Evolutionary conservation across 2,113 vertebrate species (phyloP).

Genomic region (Thryonomys swinderianus): DNA sequence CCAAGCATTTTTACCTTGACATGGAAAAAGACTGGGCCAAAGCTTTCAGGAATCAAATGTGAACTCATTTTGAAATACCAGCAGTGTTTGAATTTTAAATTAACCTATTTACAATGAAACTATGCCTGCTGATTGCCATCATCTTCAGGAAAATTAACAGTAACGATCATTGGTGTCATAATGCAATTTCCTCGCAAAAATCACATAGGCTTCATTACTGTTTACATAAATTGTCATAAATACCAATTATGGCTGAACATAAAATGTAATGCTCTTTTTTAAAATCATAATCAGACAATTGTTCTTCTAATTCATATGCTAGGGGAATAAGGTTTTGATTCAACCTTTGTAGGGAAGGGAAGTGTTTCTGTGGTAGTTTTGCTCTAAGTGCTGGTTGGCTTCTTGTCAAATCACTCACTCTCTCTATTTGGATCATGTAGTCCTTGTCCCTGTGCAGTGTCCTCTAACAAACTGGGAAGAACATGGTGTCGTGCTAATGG

Average conservation of each 20-base stretch:
- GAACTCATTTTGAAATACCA: slow-evolving; percentile 90
- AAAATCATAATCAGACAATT: slow-evolving; percentile 90
- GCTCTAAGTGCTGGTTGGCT: slow-evolving; percentile 83
- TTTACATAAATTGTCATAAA: slow-evolving; percentile 93
- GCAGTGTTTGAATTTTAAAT: slow-evolving; percentile 91
- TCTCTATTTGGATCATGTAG: slow-evolving; percentile 80
- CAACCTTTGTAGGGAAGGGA: slow-evolving; percentile 87
- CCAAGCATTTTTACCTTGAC: slow-evolving; percentile 77
- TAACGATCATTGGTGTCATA: slow-evolving; percentile 91
- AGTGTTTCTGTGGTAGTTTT: slow-evolving; percentile 83
- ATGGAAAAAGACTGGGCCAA: slow-evolving; percentile 83
- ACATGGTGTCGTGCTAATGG: slow-evolving; percentile 68
- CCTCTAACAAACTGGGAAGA: slow-evolving; percentile 82
- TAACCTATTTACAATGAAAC: slow-evolving; percentile 92
- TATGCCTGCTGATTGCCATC: slow-evolving; percentile 91
- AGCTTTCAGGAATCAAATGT: slow-evolving; percentile 88
- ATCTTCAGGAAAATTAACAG: slow-evolving; percentile 92
- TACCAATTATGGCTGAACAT: slow-evolving; percentile 91
- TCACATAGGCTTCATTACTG: slow-evolving; percentile 91
- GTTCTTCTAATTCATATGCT: slow-evolving; percentile 90
- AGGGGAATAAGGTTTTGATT: slow-evolving; percentile 86
- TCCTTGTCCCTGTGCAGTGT: slow-evolving; percentile 80
- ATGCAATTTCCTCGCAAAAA: slow-evolving; percentile 90
- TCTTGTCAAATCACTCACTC: slow-evolving; percentile 82
- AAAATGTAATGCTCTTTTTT: slow-evolving; percentile 91